Evolutionary conservation across 2,888 invertebrate species (phyloP), one percentile per base, ranked within the genome.

Genomic region (Callosobruchus maculatus): DNA sequence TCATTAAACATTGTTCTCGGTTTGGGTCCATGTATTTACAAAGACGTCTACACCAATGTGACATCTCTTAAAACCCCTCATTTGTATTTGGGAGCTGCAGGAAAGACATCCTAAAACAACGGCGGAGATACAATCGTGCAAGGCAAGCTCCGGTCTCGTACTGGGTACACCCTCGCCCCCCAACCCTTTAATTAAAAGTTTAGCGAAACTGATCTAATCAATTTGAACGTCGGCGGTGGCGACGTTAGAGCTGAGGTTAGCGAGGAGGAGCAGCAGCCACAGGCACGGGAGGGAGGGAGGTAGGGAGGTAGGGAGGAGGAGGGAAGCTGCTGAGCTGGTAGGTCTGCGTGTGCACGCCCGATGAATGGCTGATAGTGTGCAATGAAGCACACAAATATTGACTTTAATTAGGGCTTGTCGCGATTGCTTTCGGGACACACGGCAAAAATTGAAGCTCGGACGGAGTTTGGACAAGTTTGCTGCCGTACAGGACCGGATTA

Each of bases 351-450:
- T n/a, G 30, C 4, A 49, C 76, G 76, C 73, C 72, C 77, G 72
- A 74, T 74, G 77, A 77, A 81, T 79, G 71, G 77, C 74, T 77
- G 79, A 79, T 78, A 75, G 77, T 78, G 81, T 80, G 81, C 80
- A 81, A 75, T 79, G 78, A 80, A 72, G 78, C 81, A 78, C 78
- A 82, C 81, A 83, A 83, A 83, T 83, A 83, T 83, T 83, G 82
- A 82, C 83, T 83, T 82, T 82, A 83, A 83, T 83, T 83, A 82
- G 80, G 78, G 77, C 76, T 75, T 74, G 74, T 49, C 49, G 49
- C 49, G 49, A 49, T 49, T 5, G 49, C 9, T 49, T 49, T 18
- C 1, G 13, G 49, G 7, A 18, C 1, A 49, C 5, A 49, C 9
- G 13, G 13, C 49, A 49, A 49, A 49, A 49, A 49, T 49, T 18